Evolutionary conservation across 2,797 vertebrate species (phyloP).

Genomic region (Scomberomorus guttatus): DNA sequence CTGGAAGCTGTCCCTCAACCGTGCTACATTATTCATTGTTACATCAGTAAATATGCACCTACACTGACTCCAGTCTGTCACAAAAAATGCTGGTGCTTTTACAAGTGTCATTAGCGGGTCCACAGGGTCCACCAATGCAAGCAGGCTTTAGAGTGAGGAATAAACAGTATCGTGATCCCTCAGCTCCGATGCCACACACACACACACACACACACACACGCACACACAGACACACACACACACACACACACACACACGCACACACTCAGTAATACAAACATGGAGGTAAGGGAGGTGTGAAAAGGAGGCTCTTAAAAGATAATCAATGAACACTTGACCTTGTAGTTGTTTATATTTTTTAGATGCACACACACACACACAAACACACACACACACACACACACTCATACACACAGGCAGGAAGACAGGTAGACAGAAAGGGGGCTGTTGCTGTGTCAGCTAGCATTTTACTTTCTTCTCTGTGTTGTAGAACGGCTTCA

Average conservation of each 20-base stretch:
- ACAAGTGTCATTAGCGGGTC: constrained; percentile 54
- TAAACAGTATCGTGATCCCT: not conserved
- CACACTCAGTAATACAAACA: constrained; percentile 7
- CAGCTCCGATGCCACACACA: not conserved
- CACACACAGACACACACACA: constrained; percentile 18
- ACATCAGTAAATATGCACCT: constrained; percentile 62
- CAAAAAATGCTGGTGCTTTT: constrained; percentile 50
- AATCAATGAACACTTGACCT: constrained; percentile 63
- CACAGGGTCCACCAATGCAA: constrained; percentile 38
- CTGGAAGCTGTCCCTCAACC: constrained; percentile 35
- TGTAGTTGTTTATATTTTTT: constrained; percentile 49
- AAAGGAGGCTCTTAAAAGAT: constrained; percentile 50
- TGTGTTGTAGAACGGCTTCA: not conserved
- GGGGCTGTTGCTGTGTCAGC: constrained; percentile 21
- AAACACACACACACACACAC: constrained; percentile 3
- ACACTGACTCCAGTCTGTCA: constrained; percentile 37
- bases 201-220: constrained; percentile 15
- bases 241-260: constrained; percentile 15
- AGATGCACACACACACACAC: constrained; percentile 1
- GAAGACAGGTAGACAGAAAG: not conserved
- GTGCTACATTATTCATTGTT: constrained; percentile 72
- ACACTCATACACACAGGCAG: not conserved
- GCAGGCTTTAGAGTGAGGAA: constrained; percentile 13
- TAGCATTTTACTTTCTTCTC: constrained; percentile 1
- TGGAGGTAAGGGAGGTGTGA: constrained; percentile 34